These are phyloP conservation scores for Drosophila leonis DNA, from an alignment of 2,888 invertebrate genomes.

Conservation along the genomic window DNA sequence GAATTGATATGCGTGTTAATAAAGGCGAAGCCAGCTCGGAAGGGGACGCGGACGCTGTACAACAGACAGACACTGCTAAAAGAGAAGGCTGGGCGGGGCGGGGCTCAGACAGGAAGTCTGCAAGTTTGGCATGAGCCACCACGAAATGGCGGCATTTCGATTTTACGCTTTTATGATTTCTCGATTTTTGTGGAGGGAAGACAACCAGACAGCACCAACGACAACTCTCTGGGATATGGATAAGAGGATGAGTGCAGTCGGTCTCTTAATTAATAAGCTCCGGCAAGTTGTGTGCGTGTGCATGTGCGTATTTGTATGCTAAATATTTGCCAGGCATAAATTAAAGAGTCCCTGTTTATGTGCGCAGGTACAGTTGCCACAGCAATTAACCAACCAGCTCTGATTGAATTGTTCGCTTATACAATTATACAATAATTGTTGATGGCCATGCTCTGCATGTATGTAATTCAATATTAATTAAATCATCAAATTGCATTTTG, in stretches of 20 bases:
- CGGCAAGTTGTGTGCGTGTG: conserved; percentile 29
- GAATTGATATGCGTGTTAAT: conserved; percentile 83
- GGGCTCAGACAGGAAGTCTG: conserved; percentile 59
- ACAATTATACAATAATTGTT: conserved; percentile 74
- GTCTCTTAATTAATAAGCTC: conserved; percentile 75
- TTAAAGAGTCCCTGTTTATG: conserved; percentile 44
- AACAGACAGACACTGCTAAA: conserved; percentile 20
- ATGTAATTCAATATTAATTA: conserved; percentile 78
- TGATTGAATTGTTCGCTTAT: conserved; percentile 54
- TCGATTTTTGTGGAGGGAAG: conserved; percentile 54
- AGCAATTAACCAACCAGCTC: conserved; percentile 29
- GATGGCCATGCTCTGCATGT: conserved; percentile 31
- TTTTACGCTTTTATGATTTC: conserved; percentile 81
- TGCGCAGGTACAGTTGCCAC: conserved; percentile 51
- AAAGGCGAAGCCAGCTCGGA: conserved; percentile 38
- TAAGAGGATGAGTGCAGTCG: conserved; percentile 33
- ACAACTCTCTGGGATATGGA: conserved; percentile 1
- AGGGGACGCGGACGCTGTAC: neutral
- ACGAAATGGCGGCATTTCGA: conserved; percentile 78
- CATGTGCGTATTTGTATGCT: conserved; percentile 62
- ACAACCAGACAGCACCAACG: neutral
- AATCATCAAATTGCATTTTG: conserved; percentile 74
- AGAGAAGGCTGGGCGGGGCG: neutral
- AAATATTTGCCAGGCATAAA: conserved; percentile 76
- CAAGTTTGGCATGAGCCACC: conserved; percentile 67